A percentile compares a stretch with the other conserved stretches of the same genome.
These are phyloP conservation scores for Coenonympha glycerion DNA, from an alignment of 2,888 invertebrate species.

Conservation along the genomic window DNA sequence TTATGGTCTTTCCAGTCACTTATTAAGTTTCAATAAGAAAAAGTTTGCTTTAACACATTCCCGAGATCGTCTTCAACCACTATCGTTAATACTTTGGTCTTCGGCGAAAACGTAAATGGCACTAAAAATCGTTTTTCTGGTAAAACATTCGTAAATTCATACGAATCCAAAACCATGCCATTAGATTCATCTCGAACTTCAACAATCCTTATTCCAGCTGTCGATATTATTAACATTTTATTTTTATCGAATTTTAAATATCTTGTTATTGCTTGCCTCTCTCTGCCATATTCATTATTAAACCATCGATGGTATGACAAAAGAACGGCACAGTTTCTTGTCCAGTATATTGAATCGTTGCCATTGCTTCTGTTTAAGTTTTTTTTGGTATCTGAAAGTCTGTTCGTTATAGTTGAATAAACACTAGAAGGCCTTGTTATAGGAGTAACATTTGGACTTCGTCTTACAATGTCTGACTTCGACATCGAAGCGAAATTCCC, in stretches of 20 bases:
- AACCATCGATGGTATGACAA: constrained; percentile 80
- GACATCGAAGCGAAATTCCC: constrained; percentile 71
- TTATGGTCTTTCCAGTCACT: constrained; percentile 1
- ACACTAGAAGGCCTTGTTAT: constrained; percentile 71
- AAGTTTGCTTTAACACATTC: constrained; percentile 79
- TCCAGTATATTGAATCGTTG: constrained; percentile 77
- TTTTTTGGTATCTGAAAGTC: constrained; percentile 63
- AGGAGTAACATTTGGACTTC: constrained; percentile 72
- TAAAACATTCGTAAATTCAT: constrained; percentile 77
- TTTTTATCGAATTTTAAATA: constrained; percentile 73
- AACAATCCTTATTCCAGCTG: constrained; percentile 79
- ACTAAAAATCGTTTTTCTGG: constrained; percentile 77
- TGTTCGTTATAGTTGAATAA: constrained; percentile 67
- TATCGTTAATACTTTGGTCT: constrained; percentile 72
- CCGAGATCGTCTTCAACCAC: constrained; percentile 82
- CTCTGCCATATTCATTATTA: constrained; percentile 72
- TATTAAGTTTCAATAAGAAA: constrained; percentile 61
- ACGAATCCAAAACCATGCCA: constrained; percentile 78
- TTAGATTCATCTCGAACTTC: constrained; percentile 78
- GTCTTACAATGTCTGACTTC: constrained; percentile 62
- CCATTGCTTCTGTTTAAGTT: constrained; percentile 59
- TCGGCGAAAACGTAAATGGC: constrained; percentile 70
- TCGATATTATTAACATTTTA: constrained; percentile 78
- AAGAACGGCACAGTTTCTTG: constrained; percentile 79
- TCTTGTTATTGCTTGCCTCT: constrained; percentile 71